Base-by-base conservation (phyloP, 2,888 invertebrate genomes). In the Brenthis ino region DNA sequence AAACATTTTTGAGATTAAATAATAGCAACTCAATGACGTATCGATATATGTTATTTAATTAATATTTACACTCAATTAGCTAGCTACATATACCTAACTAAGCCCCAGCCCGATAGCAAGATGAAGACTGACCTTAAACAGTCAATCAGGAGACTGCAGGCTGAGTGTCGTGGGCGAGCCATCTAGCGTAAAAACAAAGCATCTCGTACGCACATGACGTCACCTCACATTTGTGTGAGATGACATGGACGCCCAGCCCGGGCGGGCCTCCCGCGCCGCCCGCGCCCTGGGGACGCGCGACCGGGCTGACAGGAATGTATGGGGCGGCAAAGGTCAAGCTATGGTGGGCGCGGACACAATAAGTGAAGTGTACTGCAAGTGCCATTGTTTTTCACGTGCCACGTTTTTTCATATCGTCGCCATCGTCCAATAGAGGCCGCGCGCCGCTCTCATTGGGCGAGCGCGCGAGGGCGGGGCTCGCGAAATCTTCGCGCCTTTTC, bases 331-430 rank as follows among this genome's bases (percentile, higher is more conserved):
- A n/a, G 67, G 55, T 73, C 73, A 74, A 43, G 65, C 58, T 80
- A 80, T 72, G 70, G 65, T 74, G 76, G 78, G 37, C 70, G 64
- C 6, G 28, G 57, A 73, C 74, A 83, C 85, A 84, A 82, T 83
- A 77, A 84, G 78, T 78, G 72, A 70, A 73, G 80, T 77, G 74
- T 75, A 77, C 72, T 75, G 74, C 73, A 72, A 74, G 73, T 86
- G 88, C 89, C 91, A 91, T 91, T 91, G 91, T 91, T 89, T 89
- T 88, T 88, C 85, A 61, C 55, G 64, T 57, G 64, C 77, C 70
- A 73, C 78, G 79, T 82, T 83, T 76, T 76, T 77, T 74, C 72
- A 57, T 53, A 37, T 71, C 56, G 68, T 70, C 65, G 80, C 80
- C 80, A 80, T 79, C 82, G 78, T 71, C 89, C 89, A 89, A 89